Conservation (phyloP, 2,888 invertebrate genomes). For the Mimas tiliae region DNA sequence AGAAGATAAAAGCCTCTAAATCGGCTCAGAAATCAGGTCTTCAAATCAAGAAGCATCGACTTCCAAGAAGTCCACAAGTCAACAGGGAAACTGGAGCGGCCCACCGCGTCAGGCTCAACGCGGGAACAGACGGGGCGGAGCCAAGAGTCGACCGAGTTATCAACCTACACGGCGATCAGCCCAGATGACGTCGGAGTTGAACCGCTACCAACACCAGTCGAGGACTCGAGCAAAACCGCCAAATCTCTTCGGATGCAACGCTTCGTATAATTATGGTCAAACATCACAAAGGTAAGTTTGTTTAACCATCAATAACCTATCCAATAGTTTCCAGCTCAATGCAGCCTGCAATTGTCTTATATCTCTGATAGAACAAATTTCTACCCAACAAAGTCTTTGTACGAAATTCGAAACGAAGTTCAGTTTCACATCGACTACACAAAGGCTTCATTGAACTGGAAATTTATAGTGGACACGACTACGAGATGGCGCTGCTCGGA, state of each 20-base stretch:
- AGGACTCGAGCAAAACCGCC: too few relatives aligned
- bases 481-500: slow-evolving; percentile 32
- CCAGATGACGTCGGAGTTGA: too few relatives aligned
- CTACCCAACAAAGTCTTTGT: slow-evolving; percentile 47
- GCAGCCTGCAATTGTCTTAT: slow-evolving; percentile 32
- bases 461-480: slow-evolving; percentile 44
- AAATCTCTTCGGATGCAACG: too few relatives aligned
- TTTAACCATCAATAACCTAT: too few relatives aligned
- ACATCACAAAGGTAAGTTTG: too few relatives aligned
- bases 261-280: too few relatives aligned
- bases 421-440: slow-evolving; percentile 41
- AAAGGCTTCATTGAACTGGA: slow-evolving; percentile 50
- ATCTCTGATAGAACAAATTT: slow-evolving; percentile 45
- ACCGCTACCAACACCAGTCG: too few relatives aligned
- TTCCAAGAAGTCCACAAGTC: background rate
- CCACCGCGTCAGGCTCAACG: background rate
- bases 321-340: slow-evolving; percentile 29
- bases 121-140: background rate
- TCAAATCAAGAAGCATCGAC: background rate
- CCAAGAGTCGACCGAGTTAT: background rate
- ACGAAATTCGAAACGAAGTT: slow-evolving; percentile 45
- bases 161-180: too few relatives aligned
- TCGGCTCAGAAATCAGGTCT: background rate
- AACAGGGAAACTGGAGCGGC: background rate
- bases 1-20: slow-evolving; percentile 1